Percentiles rank a stretch among this genome's conserved stretches.
Conservation (phyloP, 1,140 invertebrate genomes). For the Drosophila kohkoa region DNA sequence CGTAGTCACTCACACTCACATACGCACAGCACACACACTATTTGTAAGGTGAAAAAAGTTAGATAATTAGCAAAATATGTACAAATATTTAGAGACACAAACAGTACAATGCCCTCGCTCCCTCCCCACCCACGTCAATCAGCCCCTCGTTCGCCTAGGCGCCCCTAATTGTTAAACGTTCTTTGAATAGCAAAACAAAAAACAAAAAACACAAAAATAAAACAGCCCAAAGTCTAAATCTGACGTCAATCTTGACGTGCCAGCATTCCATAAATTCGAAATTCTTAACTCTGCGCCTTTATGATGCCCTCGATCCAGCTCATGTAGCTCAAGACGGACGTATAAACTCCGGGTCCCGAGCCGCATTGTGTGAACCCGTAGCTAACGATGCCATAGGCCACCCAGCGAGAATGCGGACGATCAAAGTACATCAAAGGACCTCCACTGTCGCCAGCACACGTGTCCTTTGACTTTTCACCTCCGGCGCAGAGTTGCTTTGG, state of each 20-base stretch:
- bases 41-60: conserved; percentile 54
- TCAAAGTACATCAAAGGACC: conserved; percentile 86
- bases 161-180: conserved; percentile 40
- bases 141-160: conserved; percentile 23
- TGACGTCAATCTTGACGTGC: conserved; percentile 57
- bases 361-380: conserved; percentile 88
- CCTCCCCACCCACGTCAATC: conserved; percentile 1
- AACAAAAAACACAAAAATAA: background rate
- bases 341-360: conserved; percentile 87
- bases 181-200: conserved; percentile 4
- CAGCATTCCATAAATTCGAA: background rate
- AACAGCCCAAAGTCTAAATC: conserved; percentile 15
- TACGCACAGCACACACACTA: conserved; percentile 41
- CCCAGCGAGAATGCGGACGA: conserved; percentile 80
- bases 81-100: conserved; percentile 68
- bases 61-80: conserved; percentile 81
- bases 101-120: conserved; percentile 34
- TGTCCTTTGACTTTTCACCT: conserved; percentile 88
- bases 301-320: conserved; percentile 84
- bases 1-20: conserved; percentile 24
- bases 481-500: conserved; percentile 89
- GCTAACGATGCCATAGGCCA: conserved; percentile 86
- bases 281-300: conserved; percentile 29
- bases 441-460: conserved; percentile 88
- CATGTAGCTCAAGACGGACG: conserved; percentile 85